Conservation (phyloP, 2,888 invertebrate genomes). For the Caenorhabditis uteleia region DNA sequence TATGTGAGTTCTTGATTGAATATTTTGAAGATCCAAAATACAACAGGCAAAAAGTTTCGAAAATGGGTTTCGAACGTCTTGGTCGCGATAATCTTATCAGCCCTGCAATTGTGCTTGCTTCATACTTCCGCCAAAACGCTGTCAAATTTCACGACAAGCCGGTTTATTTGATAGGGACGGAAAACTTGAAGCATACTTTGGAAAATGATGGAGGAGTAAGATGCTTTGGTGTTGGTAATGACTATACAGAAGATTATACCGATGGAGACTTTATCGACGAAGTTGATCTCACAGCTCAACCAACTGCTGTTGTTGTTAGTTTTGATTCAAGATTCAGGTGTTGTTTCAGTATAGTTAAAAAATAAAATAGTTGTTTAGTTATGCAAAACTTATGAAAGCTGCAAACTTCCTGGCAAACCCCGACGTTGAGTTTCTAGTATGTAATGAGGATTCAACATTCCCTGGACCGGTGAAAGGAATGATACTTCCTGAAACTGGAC, state of each 20-base stretch:
- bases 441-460: slow-evolving; percentile 89
- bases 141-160: slow-evolving; percentile 20
- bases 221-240: slow-evolving; percentile 55
- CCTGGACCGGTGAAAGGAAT: slow-evolving; percentile 73
- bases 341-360: not conserved
- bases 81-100: slow-evolving; percentile 52
- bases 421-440: slow-evolving; percentile 84
- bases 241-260: slow-evolving; percentile 36
- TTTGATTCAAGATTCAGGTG: slow-evolving; percentile 81
- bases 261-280: slow-evolving; percentile 37
- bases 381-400: slow-evolving; percentile 88
- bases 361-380: slow-evolving; percentile 69
- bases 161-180: slow-evolving; percentile 56
- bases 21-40: not conserved
- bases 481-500: slow-evolving; percentile 76
- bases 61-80: slow-evolving; percentile 45
- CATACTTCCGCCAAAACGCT: slow-evolving; percentile 41
- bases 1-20: slow-evolving; percentile 69
- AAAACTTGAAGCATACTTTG: slow-evolving; percentile 47
- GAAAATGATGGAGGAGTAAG: slow-evolving; percentile 39
- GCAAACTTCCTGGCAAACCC: slow-evolving; percentile 84
- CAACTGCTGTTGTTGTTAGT: slow-evolving; percentile 91
- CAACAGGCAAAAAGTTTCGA: slow-evolving; percentile 75
- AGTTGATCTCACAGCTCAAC: slow-evolving; percentile 36
- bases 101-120: slow-evolving; percentile 55